Conservation (phyloP, 1,140 invertebrate genomes). For the Centruroides sculpturatus region DNA sequence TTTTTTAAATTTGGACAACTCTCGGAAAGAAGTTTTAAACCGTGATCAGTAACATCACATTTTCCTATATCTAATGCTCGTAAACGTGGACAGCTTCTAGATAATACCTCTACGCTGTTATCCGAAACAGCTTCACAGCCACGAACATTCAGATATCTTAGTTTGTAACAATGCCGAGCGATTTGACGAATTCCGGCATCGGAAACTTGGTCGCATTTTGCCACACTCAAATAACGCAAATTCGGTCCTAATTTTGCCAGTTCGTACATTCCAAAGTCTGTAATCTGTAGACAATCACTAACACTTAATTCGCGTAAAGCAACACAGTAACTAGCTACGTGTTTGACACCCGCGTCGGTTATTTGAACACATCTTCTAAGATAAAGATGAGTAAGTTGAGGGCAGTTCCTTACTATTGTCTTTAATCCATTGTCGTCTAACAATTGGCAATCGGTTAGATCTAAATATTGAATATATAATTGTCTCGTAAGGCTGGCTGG, state of each 20-base stretch:
- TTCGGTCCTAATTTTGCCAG: conserved; percentile 70
- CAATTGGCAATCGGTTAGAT: conserved; percentile 69
- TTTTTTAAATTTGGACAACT: conserved; percentile 82
- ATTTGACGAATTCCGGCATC: conserved; percentile 73
- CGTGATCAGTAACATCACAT: conserved; percentile 78
- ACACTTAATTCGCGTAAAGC: conserved; percentile 70
- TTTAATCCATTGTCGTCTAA: conserved; percentile 68
- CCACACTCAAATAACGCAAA: conserved; percentile 67
- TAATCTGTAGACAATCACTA: conserved; percentile 74
- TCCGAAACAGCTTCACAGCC: conserved; percentile 85
- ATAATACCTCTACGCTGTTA: conserved; percentile 65
- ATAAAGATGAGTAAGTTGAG: conserved; percentile 71
- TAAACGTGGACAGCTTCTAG: conserved; percentile 62
- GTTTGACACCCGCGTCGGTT: conserved; percentile 61
- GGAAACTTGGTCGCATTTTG: conserved; percentile 66
- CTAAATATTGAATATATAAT: conserved; percentile 36
- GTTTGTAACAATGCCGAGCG: conserved; percentile 70
- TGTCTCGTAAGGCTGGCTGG: neutral
- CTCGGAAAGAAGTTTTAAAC: conserved; percentile 64
- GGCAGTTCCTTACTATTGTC: conserved; percentile 66
- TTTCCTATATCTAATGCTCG: conserved; percentile 78
- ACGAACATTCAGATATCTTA: conserved; percentile 65
- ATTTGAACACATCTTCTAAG: conserved; percentile 68
- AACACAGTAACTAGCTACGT: conserved; percentile 69
- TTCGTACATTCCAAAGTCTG: conserved; percentile 81